These are phyloP conservation scores for Addax nasomaculatus DNA, from an alignment of 2,113 vertebrate genomes.

Conservation along the genomic window DNA sequence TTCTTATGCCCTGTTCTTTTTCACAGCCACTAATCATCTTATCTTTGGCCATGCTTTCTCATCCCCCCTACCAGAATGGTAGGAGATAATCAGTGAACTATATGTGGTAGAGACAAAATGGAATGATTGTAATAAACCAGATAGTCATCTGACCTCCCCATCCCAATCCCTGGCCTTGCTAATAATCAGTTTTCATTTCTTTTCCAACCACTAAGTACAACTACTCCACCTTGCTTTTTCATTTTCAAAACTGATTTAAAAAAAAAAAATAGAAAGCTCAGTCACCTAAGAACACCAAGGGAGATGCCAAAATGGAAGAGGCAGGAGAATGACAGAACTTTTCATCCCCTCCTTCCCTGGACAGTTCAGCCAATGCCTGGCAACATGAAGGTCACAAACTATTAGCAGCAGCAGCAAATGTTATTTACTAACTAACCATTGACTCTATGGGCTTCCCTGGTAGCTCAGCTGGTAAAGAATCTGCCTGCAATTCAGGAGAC, in stretches of 20 bases:
- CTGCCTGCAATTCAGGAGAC: neutral
- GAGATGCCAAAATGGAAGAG: neutral
- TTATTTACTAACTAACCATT: neutral
- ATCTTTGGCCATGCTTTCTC: neutral
- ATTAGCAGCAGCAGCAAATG: neutral
- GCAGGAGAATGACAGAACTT: neutral
- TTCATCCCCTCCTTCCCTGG: neutral
- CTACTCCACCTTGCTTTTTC: neutral
- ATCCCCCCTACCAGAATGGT: neutral
- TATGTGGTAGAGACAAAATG: accelerated
- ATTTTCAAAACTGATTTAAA: neutral
- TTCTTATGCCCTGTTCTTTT: accelerated
- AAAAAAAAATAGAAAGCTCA: neutral
- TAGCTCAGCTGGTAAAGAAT: neutral
- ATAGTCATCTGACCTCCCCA: neutral
- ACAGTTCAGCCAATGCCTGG: neutral
- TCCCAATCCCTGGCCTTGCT: neutral
- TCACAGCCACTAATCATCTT: neutral
- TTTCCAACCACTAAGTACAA: neutral
- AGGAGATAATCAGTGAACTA: neutral
- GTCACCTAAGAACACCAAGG: neutral
- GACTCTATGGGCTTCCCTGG: neutral
- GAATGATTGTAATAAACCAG: neutral
- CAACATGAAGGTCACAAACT: neutral
- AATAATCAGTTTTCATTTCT: neutral